Percentiles rank a stretch among this genome's conserved stretches.
Conservation (phyloP, 2,113 vertebrate genomes). For the Gymnorhina tibicen region DNA sequence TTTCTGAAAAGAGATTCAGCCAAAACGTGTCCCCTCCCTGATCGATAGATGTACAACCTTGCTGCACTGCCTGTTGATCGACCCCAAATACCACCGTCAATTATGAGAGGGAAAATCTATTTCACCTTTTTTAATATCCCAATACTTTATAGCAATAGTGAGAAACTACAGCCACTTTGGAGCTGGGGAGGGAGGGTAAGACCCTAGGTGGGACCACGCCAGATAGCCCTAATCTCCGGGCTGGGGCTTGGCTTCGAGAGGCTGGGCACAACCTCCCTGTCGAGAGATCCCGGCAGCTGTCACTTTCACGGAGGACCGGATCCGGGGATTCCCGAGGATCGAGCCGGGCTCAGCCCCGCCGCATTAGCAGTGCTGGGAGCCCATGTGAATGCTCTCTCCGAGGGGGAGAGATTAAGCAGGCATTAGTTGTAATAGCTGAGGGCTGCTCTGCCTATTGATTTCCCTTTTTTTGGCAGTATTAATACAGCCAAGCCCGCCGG, state of each 20-base stretch:
- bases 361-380: background rate
- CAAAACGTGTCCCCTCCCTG: slow-evolving; percentile 24
- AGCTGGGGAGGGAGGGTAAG: background rate
- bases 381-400: background rate
- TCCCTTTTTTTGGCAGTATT: background rate
- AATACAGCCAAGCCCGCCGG: slow-evolving; percentile 36
- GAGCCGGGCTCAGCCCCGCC: background rate
- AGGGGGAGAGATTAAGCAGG: background rate
- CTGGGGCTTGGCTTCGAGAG: background rate
- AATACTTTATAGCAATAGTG: background rate
- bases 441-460: slow-evolving; percentile 13
- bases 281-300: background rate
- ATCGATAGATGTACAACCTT: slow-evolving; percentile 52
- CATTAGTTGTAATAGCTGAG: background rate
- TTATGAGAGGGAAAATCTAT: background rate
- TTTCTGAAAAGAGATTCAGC: slow-evolving; percentile 56
- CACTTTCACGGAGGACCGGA: background rate
- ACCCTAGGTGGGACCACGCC: background rate
- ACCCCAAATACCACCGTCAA: background rate
- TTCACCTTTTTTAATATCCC: slow-evolving; percentile 17
- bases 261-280: background rate
- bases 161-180: background rate
- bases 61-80: slow-evolving; percentile 50
- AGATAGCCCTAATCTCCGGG: too few species aligned
- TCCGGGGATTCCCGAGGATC: background rate